Evolutionary conservation across 2,888 invertebrate species (phyloP), one percentile per base, ranked within the genome.

Genomic region (Neelides folsomi): DNA sequence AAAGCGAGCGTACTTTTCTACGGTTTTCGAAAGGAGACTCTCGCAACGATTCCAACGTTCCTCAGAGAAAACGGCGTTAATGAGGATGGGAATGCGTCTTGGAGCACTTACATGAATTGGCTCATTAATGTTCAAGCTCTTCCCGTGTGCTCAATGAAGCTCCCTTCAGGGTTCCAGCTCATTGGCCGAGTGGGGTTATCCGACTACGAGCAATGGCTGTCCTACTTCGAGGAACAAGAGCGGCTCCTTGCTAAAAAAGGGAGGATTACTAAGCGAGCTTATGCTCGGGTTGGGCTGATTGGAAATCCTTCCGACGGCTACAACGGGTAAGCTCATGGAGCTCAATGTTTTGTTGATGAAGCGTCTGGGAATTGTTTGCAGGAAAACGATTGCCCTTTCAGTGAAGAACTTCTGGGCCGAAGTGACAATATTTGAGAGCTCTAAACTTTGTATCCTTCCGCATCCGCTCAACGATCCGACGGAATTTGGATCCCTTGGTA

Each of bases 241-340:
- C 41, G 10, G 16, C 44, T 43, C 10, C 4, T 37, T 2, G 8
- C 16, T 35, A 37, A 18, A 12, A 38, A 43, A 15, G 44, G 38
- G 1, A 48, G 42, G 39, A 52, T 52, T n/a, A 48, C 44, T 7
- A 47, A 52, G 2, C 12, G 48, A 40, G 43, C 43, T 38, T 52
- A 52, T 36, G 52, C 52, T 40, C 47, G 58, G 38, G 55, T 61
- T 34, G 60, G 61, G 19, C 41, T 64, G 15, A 59, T 64, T 54
- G 63, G 64, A 7, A 64, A 64, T 48, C 64, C 64, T 7, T 64
- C 64, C n/a, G 64, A 64, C 51, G 64, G 64, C 1, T 27, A 27
- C 27, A 27, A 27, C 27, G 27, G 27, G 27, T 27, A 7, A 27
- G 27, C 27, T 5, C 3, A 27, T 27, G 27, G 7, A 27, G 27